Percentiles rank a stretch among this genome's conserved stretches.
phyloP scores from a whole-genome alignment of 2,888 invertebrate species.

The Clitarchus hookeri region DNA sequence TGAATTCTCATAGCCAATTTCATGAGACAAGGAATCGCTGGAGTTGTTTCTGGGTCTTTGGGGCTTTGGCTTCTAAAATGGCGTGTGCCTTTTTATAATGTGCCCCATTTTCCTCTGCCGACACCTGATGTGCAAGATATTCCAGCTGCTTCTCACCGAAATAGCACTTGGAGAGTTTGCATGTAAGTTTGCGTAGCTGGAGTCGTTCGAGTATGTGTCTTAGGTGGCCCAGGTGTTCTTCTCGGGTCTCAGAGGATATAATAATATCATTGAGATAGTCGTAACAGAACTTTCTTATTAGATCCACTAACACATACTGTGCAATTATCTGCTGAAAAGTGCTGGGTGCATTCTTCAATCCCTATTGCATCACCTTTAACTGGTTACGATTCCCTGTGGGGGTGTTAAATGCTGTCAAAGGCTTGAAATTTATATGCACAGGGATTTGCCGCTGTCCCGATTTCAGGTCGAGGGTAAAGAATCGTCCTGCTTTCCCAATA shows the following conservation, averaged over 20 bases:
- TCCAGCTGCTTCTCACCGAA: too few species aligned
- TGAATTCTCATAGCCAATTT: background rate
- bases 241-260: background rate
- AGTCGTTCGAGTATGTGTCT: background rate
- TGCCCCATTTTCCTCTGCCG: background rate
- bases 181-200: too few species aligned
- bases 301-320: slow-evolving; percentile 45
- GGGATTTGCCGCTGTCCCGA: too few species aligned
- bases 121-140: slow-evolving; percentile 24
- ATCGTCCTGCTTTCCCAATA: too few species aligned
- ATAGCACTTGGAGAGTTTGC: too few species aligned
- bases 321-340: slow-evolving; percentile 53
- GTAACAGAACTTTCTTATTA: slow-evolving; percentile 42
- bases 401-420: too few species aligned
- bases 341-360: slow-evolving; percentile 53
- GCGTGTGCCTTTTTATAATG: slow-evolving; percentile 19
- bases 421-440: too few species aligned
- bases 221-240: slow-evolving; percentile 21
- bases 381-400: too few species aligned
- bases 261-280: slow-evolving; percentile 46
- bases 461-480: too few species aligned
- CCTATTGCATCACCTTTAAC: slow-evolving; percentile 51
- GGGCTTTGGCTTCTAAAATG: background rate
- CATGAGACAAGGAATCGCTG: background rate
- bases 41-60: too few species aligned